Percentiles rank a stretch among this genome's conserved stretches.
phyloP scores from a whole-genome alignment of 2,888 invertebrate genomes.

The Gnatocerus cornutus region DNA sequence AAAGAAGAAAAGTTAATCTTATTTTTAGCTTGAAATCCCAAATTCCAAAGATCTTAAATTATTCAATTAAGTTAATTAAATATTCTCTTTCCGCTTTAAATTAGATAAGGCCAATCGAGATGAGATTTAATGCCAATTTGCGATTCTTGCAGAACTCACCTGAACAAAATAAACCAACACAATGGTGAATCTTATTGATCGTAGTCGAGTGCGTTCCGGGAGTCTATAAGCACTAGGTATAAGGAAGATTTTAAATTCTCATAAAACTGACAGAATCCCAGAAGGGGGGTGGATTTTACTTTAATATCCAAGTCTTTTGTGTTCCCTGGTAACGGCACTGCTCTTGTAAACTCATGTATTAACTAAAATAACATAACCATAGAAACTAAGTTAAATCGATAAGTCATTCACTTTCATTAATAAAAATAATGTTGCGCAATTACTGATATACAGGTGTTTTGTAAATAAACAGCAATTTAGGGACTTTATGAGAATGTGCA shows the following conservation, averaged over 20 bases:
- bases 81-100: conserved; percentile 24
- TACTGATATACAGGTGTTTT: too few relatives aligned
- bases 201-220: conserved; percentile 62
- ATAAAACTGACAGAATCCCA: conserved; percentile 63
- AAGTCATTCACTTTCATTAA: conserved; percentile 2
- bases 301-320: conserved; percentile 58
- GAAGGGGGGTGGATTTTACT: conserved; percentile 56
- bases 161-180: conserved; percentile 59
- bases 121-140: conserved; percentile 43
- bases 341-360: conserved; percentile 26
- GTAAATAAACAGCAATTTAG: too few relatives aligned
- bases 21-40: neutral
- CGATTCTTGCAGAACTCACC: conserved; percentile 50
- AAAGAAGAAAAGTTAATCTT: too few relatives aligned
- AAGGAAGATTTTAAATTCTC: conserved; percentile 65
- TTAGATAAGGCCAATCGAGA: conserved; percentile 33
- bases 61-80: conserved; percentile 32
- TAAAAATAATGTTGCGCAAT: too few relatives aligned
- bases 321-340: conserved; percentile 36
- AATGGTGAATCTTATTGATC: conserved; percentile 62
- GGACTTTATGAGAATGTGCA: too few relatives aligned
- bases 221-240: conserved; percentile 63
- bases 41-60: neutral
- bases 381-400: conserved; percentile 19
- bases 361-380: conserved; percentile 21